These are phyloP conservation scores for Sturmia bella DNA, from an alignment of 2,888 invertebrate genomes.

Conservation along the genomic window DNA sequence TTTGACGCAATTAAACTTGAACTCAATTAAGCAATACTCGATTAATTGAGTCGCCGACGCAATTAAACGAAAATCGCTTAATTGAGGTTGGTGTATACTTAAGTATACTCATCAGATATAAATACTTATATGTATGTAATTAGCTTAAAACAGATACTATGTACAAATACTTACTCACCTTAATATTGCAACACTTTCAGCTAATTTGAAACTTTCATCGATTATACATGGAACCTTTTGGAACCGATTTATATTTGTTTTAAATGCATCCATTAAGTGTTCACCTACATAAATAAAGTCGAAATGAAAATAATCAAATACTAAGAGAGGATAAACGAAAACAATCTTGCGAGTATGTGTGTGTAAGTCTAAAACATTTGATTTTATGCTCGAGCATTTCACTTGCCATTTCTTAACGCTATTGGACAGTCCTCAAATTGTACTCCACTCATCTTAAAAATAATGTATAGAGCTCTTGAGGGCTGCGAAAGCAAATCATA, in stretches of 20 bases:
- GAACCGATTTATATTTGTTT: conserved; percentile 83
- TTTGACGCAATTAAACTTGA: no score
- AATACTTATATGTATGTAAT: no score
- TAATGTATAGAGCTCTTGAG: conserved; percentile 87
- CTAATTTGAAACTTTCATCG: conserved; percentile 86
- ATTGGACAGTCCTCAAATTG: conserved; percentile 85
- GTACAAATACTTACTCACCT: conserved; percentile 81
- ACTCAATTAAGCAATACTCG: no score
- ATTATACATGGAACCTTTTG: conserved; percentile 87
- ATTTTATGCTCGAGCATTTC: no score
- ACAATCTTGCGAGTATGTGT: not conserved
- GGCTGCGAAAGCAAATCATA: conserved; percentile 90
- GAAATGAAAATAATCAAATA: not conserved
- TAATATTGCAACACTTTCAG: conserved; percentile 87
- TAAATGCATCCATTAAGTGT: conserved; percentile 85
- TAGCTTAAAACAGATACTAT: no score
- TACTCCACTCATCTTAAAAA: conserved; percentile 85
- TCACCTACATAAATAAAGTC: conserved; percentile 82
- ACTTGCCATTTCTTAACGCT: conserved; percentile 85
- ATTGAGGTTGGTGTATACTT: no score
- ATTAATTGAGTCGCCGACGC: no score
- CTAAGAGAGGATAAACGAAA: conserved; percentile 27
- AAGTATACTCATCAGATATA: no score
- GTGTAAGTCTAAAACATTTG: not conserved
- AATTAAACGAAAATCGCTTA: no score